Base-by-base conservation (phyloP, 2,888 invertebrate species). In the Thysanoteuthis rhombus region DNA sequence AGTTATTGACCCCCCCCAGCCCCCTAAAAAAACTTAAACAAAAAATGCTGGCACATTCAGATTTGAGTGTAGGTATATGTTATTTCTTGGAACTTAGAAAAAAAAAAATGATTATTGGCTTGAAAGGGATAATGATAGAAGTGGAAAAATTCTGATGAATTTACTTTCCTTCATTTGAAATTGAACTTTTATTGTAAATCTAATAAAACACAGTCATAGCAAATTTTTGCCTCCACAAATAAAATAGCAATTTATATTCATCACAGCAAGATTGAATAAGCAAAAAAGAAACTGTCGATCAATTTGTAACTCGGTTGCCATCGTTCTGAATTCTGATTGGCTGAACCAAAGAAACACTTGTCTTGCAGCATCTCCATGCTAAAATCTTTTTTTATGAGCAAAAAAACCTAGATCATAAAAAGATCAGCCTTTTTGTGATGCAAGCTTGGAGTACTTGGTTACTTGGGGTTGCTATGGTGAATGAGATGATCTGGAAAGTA, bases 271-370 rank as follows among this genome's bases (percentile, higher is more conserved):
- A 25, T 75, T 75, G 75, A 75, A 75, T 25, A 52, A 22, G 22
- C 52, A 52, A 52, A 6, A 25, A 52, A n/a, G 75, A 75, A 75
- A 75, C 75, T 75, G 75, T 75, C 36, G n/a, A 75, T 75, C 75
- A n/a, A 75, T 75, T 75, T 36, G n/a, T 75, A 10, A 75, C n/a
- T n/a, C 16, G 36, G 75, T n/a, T 75, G 25, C 52, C 4, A n/a
- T 75, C 75, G n/a, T n/a, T 75, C 75, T 75, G 75, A 75, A 75
- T 75, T n/a, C 75, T 75, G 75, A 75, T 75, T 75, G n/a, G n/a
- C 75, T 36, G n/a, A 36, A 12, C n/a, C 75, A 75, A 75, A 75
- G 75, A n/a, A 75, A 75, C 12, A 75, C n/a, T 75, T 75, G n/a
- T 75, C n/a, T 75, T 75, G n/a, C n/a, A n/a, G 36, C n/a, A 75